Conservation (phyloP, 2,888 invertebrate genomes). For the Yponomeuta sedellus region DNA sequence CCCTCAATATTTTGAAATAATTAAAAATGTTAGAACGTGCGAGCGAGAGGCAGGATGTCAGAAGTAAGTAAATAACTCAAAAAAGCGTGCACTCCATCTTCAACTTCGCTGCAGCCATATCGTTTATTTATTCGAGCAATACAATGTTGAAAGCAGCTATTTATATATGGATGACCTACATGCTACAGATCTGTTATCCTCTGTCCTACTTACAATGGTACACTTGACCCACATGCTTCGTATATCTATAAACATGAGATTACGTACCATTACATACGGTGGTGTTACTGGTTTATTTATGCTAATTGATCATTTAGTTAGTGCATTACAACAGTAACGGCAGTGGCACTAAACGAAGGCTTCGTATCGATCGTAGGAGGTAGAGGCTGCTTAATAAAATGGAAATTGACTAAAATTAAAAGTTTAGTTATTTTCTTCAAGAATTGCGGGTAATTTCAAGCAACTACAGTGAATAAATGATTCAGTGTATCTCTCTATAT, state of each 20-base stretch:
- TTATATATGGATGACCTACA: slow-evolving; percentile 42
- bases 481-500: too few species aligned
- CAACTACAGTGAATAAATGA: too few species aligned
- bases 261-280: slow-evolving; percentile 10
- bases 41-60: too few species aligned
- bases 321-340: background rate
- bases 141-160: slow-evolving; percentile 10
- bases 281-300: slow-evolving; percentile 27
- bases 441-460: too few species aligned
- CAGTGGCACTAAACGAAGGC: background rate
- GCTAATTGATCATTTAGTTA: background rate
- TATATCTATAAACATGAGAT: slow-evolving; percentile 10
- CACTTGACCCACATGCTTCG: slow-evolving; percentile 62
- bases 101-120: slow-evolving; percentile 16
- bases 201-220: slow-evolving; percentile 58
- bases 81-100: background rate
- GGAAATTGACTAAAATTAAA: too few species aligned
- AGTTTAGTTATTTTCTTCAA: too few species aligned
- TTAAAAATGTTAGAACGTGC: too few species aligned
- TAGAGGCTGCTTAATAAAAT: too few species aligned
- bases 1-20: too few species aligned
- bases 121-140: slow-evolving; percentile 16
- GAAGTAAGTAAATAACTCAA: background rate
- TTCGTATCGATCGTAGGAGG: too few species aligned
- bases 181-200: slow-evolving; percentile 65